These are phyloP conservation scores for Sylvia atricapilla DNA, from an alignment of 2,113 vertebrate species.

Conservation along the genomic window DNA sequence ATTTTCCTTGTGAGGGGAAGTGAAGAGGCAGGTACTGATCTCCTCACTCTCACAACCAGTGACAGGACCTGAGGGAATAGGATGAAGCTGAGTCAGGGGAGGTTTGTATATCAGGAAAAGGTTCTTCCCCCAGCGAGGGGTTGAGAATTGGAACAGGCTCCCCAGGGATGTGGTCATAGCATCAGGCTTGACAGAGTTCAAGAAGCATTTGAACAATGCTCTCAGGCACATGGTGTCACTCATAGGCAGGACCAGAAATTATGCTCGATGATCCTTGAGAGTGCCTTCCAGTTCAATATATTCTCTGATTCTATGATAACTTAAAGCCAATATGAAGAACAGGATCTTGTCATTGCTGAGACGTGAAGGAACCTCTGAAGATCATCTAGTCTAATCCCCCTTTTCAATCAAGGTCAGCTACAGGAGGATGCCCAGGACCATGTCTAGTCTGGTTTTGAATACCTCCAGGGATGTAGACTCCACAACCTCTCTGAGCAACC, in stretches of 20 bases:
- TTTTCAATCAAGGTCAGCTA: neutral
- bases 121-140: neutral
- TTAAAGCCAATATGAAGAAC: neutral
- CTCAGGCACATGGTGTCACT: neutral
- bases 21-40: neutral
- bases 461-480: neutral
- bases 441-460: neutral
- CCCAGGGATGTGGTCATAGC: neutral
- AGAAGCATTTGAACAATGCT: neutral
- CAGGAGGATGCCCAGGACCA: neutral
- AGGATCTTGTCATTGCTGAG: fast-evolving
- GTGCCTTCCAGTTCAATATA: neutral
- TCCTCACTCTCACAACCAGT: neutral
- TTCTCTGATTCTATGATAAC: neutral
- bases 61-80: neutral
- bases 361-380: neutral
- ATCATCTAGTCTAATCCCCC: fast-evolving
- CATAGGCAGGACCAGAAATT: fast-evolving
- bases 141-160: neutral
- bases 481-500: neutral
- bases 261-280: neutral
- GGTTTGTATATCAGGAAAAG: neutral
- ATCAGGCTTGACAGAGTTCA: neutral
- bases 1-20: neutral
- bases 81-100: neutral